phyloP scores from a whole-genome alignment of 2,888 invertebrate genomes.

The Muscina levida region DNA sequence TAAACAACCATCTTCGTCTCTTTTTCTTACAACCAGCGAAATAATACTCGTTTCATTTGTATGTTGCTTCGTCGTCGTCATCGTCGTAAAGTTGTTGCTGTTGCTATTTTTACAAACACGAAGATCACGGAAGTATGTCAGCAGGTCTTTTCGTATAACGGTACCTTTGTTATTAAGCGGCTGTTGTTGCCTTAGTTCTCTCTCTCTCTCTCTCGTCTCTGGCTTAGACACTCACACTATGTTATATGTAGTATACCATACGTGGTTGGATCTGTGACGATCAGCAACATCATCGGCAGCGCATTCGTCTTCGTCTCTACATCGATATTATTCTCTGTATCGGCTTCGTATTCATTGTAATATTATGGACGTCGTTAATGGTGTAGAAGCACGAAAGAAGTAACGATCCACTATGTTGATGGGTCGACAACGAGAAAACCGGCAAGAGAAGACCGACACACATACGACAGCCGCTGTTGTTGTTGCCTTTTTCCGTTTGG shows the following conservation, averaged over 20 bases:
- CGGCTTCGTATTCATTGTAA: conserved; percentile 33
- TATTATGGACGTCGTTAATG: conserved; percentile 37
- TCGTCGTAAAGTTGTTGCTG: conserved; percentile 53
- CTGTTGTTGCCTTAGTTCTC: conserved; percentile 21
- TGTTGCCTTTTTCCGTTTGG: conserved; percentile 22
- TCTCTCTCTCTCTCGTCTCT: conserved; percentile 36
- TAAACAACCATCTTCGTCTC: neutral
- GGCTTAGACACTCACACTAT: conserved; percentile 1
- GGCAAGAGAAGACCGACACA: conserved; percentile 22
- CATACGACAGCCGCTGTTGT: conserved; percentile 34
- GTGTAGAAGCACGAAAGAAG: conserved; percentile 39
- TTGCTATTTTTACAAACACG: conserved; percentile 39
- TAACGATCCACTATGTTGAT: conserved; percentile 24
- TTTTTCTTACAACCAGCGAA: conserved; percentile 17
- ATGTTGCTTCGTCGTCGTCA: conserved; percentile 28
- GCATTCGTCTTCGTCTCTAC: conserved; percentile 3
- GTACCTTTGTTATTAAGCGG: conserved; percentile 71
- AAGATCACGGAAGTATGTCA: conserved; percentile 80
- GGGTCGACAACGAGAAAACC: conserved; percentile 20
- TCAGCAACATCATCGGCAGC: neutral
- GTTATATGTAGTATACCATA: conserved; percentile 5
- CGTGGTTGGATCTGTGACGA: conserved; percentile 42
- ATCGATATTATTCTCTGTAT: conserved; percentile 3
- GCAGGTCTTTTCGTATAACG: conserved; percentile 80
- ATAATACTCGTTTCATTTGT: conserved; percentile 30